These are phyloP conservation scores for Caenorhabditis inopinata DNA, from an alignment of 1,140 invertebrate genomes.

Conservation along the genomic window DNA sequence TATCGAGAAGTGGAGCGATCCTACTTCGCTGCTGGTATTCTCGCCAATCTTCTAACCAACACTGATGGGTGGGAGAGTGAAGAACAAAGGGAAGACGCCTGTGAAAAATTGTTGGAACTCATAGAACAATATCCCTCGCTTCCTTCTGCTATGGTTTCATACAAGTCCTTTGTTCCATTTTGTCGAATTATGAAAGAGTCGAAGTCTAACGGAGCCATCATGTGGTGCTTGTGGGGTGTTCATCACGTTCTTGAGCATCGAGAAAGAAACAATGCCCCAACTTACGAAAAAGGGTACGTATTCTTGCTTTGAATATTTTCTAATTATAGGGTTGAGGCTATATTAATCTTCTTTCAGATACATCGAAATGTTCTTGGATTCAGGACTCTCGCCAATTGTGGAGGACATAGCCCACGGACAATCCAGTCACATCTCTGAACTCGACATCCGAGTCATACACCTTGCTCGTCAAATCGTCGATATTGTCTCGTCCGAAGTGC, in stretches of 20 bases:
- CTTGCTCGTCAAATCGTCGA: not conserved
- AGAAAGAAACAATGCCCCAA: not conserved
- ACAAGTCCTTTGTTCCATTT: conserved; percentile 78
- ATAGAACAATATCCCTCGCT: conserved; percentile 76
- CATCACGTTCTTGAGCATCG: conserved; percentile 72
- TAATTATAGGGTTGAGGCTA: not conserved
- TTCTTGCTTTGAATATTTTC: not conserved
- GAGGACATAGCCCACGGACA: not conserved
- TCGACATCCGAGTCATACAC: not conserved
- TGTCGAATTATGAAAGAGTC: conserved; percentile 73
- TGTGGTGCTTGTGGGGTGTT: conserved; percentile 82
- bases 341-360: not conserved
- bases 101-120: conserved; percentile 69
- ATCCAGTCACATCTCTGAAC: not conserved
- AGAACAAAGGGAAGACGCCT: conserved; percentile 69
- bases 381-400: not conserved
- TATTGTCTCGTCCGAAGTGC: not conserved
- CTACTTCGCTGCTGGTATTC: conserved; percentile 81
- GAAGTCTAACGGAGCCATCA: conserved; percentile 73
- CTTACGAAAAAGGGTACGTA: not conserved
- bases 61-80: conserved; percentile 70
- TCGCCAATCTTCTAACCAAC: conserved; percentile 75
- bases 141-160: conserved; percentile 80
- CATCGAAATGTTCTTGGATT: conserved; percentile 8
- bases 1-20: conserved; percentile 77